Evolutionary conservation across 2,888 invertebrate genomes (phyloP).

Genomic region (Nomada flava): DNA sequence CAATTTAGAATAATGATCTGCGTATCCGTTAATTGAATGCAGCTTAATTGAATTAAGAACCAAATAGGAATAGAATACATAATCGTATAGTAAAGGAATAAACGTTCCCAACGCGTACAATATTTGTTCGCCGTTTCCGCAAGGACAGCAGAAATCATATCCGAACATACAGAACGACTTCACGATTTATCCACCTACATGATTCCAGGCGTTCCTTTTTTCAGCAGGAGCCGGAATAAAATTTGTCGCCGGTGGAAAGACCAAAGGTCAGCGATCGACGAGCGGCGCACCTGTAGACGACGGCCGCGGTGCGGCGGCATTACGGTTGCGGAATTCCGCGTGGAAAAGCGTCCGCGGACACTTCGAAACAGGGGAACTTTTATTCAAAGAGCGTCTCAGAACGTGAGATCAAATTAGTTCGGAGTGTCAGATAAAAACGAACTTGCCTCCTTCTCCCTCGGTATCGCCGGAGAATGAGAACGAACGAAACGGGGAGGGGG

Average conservation of each 20-base stretch:
- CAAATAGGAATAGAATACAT: too few species aligned
- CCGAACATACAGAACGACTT: constrained; percentile 15
- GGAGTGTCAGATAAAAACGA: constrained; percentile 69
- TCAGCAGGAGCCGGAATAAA: constrained; percentile 43
- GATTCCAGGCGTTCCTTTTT: background rate
- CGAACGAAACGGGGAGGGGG: background rate
- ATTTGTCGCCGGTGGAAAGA: constrained; percentile 50
- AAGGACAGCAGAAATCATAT: constrained; percentile 28
- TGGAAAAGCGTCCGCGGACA: constrained; percentile 26
- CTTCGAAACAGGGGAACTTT: constrained; percentile 52
- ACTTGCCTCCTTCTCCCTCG: constrained; percentile 35
- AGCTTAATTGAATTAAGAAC: too few species aligned
- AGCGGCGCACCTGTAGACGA: constrained; percentile 20
- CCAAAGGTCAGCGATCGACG: constrained; percentile 60
- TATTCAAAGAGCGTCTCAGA: constrained; percentile 71
- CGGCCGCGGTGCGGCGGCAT: constrained; percentile 1
- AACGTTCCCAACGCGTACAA: constrained; percentile 33
- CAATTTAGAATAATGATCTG: too few species aligned
- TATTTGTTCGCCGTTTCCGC: background rate
- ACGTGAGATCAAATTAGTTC: constrained; percentile 73
- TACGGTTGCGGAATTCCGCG: constrained; percentile 36
- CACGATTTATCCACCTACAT: constrained; percentile 21
- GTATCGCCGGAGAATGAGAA: background rate
- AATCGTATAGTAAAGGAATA: too few species aligned
- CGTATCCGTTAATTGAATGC: too few species aligned